These are phyloP conservation scores for Galeopterus variegatus DNA, from an alignment of 2,113 vertebrate species.

Conservation along the genomic window DNA sequence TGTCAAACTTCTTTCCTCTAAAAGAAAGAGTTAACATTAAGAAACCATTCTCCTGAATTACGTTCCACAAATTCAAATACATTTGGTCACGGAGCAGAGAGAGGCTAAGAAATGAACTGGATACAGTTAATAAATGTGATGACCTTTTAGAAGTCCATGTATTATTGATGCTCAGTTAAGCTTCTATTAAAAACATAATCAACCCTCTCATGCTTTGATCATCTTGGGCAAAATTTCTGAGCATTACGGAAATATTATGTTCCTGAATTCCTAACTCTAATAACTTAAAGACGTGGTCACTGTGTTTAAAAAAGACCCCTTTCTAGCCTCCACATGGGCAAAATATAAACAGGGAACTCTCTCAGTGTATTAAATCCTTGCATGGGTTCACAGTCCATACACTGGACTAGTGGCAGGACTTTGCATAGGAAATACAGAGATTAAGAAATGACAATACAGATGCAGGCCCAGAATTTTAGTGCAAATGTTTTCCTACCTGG, in stretches of 20 bases:
- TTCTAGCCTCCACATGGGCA: neutral
- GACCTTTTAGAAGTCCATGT: neutral
- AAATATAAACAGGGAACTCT: neutral
- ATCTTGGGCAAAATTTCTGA: neutral
- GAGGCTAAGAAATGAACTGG: neutral
- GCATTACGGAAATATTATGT: neutral
- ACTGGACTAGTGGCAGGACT: neutral
- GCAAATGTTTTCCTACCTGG: neutral
- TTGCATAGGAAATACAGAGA: neutral
- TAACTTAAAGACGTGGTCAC: neutral
- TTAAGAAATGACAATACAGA: neutral
- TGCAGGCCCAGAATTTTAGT: neutral
- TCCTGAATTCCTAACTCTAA: neutral
- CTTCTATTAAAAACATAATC: neutral
- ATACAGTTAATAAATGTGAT: neutral
- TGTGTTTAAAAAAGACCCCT: neutral
- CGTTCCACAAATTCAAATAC: slow-evolving; percentile 36
- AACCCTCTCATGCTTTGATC: neutral
- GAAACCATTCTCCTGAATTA: slow-evolving; percentile 16
- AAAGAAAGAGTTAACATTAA: slow-evolving; percentile 70
- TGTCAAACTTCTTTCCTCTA: slow-evolving; percentile 95
- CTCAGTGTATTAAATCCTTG: neutral
- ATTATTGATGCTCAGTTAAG: neutral
- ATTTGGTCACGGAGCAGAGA: slow-evolving; percentile 37
- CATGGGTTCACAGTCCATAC: neutral